phyloP scores from a whole-genome alignment of 2,797 vertebrate genomes.

The Scolopax bukidnonensis region DNA sequence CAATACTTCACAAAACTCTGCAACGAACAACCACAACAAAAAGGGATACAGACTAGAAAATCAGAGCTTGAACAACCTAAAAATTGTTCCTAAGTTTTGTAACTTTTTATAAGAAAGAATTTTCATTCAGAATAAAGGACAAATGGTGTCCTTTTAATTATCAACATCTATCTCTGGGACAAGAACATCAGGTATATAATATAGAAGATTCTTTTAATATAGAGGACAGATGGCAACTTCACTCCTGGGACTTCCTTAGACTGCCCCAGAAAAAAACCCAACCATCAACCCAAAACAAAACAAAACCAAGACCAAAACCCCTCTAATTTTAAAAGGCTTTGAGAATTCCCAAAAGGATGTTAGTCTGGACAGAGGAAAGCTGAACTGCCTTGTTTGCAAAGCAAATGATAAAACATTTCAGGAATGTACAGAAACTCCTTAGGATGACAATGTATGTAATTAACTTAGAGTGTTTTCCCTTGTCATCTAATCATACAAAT shows the following conservation, averaged over 20 bases:
- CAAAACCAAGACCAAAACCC: conserved; percentile 40
- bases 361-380: conserved; percentile 38
- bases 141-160: conserved; percentile 81
- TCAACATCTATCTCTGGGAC: conserved; percentile 82
- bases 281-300: not conserved
- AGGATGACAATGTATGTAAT: not conserved
- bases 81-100: not conserved
- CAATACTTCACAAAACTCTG: not conserved
- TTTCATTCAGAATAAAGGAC: conserved; percentile 71
- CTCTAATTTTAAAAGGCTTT: conserved; percentile 78
- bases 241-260: conserved; percentile 75
- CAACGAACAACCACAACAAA: not conserved
- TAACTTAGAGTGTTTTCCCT: not conserved
- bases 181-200: conserved; percentile 80
- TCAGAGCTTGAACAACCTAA: not conserved
- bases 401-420: conserved; percentile 45
- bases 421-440: conserved; percentile 1
- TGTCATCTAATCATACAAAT: not conserved
- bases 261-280: conserved; percentile 73
- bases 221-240: conserved; percentile 82
- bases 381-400: conserved; percentile 45
- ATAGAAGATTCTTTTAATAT: conserved; percentile 78
- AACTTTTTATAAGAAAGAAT: not conserved
- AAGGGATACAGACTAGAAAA: not conserved
- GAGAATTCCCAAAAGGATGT: conserved; percentile 65